Percentiles rank a stretch among this genome's conserved stretches.
These are phyloP conservation scores for Drosophila murphyi DNA, from an alignment of 1,140 invertebrate species.

Conservation along the genomic window DNA sequence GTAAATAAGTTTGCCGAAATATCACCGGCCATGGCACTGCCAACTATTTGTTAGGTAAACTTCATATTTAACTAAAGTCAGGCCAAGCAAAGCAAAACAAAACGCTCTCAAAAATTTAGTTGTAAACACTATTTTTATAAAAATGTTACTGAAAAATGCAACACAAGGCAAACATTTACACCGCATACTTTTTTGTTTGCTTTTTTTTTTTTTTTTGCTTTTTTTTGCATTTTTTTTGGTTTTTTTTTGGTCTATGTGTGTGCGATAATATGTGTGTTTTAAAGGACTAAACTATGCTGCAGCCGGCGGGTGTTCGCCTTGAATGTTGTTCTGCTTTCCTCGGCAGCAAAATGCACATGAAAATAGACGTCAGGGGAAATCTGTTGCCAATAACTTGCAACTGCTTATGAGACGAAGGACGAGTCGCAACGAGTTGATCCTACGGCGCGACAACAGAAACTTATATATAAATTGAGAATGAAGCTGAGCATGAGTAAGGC, in stretches of 20 bases:
- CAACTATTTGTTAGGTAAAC: constrained; percentile 74
- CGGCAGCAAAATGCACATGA: constrained; percentile 5
- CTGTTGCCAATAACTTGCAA: constrained; percentile 77
- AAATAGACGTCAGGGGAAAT: constrained; percentile 66
- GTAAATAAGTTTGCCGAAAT: constrained; percentile 77
- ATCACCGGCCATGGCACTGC: constrained; percentile 53
- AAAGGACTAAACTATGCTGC: constrained; percentile 58
- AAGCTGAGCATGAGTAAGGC: background rate
- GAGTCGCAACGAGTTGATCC: constrained; percentile 42
- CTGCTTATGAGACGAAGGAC: constrained; percentile 70
- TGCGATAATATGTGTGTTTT: constrained; percentile 26
- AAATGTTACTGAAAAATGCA: constrained; percentile 77
- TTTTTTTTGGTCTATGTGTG: constrained; percentile 1
- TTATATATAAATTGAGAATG: background rate
- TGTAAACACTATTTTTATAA: constrained; percentile 73
- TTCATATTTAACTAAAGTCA: constrained; percentile 67
- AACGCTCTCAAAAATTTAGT: constrained; percentile 51
- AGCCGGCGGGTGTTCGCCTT: constrained; percentile 61
- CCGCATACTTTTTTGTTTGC: constrained; percentile 61
- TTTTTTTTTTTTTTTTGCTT: constrained; percentile 8
- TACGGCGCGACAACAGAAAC: constrained; percentile 35
- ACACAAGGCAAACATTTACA: constrained; percentile 76
- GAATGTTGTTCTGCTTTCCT: constrained; percentile 33
- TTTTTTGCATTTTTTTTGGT: background rate
- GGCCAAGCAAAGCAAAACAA: constrained; percentile 36